Conservation (phyloP, 2,888 invertebrate genomes). For the Pyrrhia umbra region DNA sequence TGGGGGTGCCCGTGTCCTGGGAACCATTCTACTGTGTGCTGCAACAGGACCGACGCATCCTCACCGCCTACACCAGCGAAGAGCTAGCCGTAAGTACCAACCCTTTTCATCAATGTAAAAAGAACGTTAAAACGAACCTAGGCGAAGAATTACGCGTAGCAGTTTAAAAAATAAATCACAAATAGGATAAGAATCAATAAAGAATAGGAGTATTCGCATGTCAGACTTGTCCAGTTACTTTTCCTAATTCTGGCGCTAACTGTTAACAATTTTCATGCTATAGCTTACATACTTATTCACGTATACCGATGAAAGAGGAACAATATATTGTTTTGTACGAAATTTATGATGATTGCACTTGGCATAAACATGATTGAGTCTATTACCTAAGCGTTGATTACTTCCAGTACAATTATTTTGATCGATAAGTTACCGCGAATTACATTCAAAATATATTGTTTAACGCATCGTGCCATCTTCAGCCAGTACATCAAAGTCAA, state of each 20-base stretch:
- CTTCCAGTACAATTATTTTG: conserved; percentile 29
- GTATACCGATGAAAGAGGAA: conserved; percentile 16
- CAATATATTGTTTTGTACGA: conserved; percentile 17
- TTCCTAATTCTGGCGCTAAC: neutral
- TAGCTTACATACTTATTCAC: neutral
- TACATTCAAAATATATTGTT: neutral
- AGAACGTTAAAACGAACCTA: no score
- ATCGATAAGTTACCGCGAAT: conserved; percentile 9
- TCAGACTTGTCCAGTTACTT: no score
- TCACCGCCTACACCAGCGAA: conserved; percentile 94
- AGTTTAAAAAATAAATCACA: no score
- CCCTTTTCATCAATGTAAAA: no score
- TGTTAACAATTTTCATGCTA: neutral
- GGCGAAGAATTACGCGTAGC: no score
- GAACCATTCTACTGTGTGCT: conserved; percentile 95
- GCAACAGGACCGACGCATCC: conserved; percentile 93
- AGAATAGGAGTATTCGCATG: no score
- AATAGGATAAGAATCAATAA: no score
- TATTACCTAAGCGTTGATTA: conserved; percentile 41
- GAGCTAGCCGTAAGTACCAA: conserved; percentile 93
- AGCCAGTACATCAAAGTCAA: neutral
- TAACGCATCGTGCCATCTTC: neutral
- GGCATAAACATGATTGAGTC: conserved; percentile 27
- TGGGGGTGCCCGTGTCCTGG: conserved; percentile 92
- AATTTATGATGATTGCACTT: conserved; percentile 45